A percentile compares a stretch with the other conserved stretches of the same genome.
Conservation (phyloP, 2,113 vertebrate genomes). For the Synchiropus splendidus region DNA sequence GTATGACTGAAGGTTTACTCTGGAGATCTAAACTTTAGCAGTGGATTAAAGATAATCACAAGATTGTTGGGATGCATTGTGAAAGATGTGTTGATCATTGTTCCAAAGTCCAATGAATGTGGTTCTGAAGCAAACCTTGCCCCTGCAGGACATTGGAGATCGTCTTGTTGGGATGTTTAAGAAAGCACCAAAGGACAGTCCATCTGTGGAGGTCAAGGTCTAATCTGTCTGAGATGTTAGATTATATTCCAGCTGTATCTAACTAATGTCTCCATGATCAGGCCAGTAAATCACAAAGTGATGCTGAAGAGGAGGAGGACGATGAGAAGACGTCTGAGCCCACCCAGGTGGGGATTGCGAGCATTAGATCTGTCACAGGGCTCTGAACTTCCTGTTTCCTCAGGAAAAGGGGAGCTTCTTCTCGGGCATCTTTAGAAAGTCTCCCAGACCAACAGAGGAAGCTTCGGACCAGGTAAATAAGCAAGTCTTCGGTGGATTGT, state of each 20-base stretch:
- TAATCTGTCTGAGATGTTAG: not conserved
- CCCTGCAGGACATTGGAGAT: conserved; percentile 27
- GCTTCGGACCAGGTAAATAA: conserved; percentile 15
- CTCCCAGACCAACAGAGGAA: conserved; percentile 25
- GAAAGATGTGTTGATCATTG: too few species aligned
- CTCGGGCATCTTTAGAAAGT: conserved; percentile 24
- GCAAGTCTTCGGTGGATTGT: not conserved
- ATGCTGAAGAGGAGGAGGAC: conserved; percentile 15
- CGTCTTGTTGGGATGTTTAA: conserved; percentile 29
- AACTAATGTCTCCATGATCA: not conserved
- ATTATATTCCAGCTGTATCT: not conserved
- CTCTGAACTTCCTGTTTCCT: too few species aligned
- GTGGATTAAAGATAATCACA: too few species aligned
- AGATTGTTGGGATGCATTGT: too few species aligned
- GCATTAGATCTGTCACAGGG: not conserved
- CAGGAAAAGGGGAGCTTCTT: conserved; percentile 28
- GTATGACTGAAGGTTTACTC: conserved; percentile 10
- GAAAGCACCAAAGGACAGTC: conserved; percentile 31
- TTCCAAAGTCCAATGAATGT: too few species aligned
- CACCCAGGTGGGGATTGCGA: conserved; percentile 4
- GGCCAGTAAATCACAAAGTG: conserved; percentile 19
- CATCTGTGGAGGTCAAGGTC: conserved; percentile 11
- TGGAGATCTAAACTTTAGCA: too few species aligned
- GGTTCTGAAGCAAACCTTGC: too few species aligned
- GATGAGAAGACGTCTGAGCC: conserved; percentile 10